phyloP scores from a whole-genome alignment of 1,140 invertebrate genomes.

The Camponotus pennsylvanicus region DNA sequence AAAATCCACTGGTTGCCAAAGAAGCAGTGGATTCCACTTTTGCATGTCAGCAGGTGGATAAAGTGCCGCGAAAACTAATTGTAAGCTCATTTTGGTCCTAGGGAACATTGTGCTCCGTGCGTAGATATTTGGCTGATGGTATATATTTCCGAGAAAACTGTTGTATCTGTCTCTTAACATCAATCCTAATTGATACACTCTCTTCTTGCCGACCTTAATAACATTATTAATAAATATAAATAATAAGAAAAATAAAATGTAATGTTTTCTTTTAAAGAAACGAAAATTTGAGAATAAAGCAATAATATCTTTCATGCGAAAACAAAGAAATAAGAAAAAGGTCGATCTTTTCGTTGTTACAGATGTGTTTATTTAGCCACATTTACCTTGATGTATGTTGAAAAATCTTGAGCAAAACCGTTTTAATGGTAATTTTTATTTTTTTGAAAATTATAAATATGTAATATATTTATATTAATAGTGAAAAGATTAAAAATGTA shows the following conservation, averaged over 20 bases:
- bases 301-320: background rate
- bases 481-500: background rate
- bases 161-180: constrained; percentile 82
- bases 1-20: constrained; percentile 87
- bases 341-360: background rate
- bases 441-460: background rate
- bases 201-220: constrained; percentile 84
- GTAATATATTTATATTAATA: background rate
- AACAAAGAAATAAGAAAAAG: background rate
- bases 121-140: constrained; percentile 82
- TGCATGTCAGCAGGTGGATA: constrained; percentile 85
- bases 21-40: constrained; percentile 84
- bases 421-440: no score
- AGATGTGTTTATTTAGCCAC: background rate
- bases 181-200: constrained; percentile 81
- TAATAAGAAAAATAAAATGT: no score
- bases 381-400: background rate
- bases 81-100: constrained; percentile 87
- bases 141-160: constrained; percentile 81
- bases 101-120: constrained; percentile 84
- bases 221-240: background rate
- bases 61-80: constrained; percentile 86
- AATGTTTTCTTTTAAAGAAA: background rate
- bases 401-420: background rate
- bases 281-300: background rate